Base-by-base conservation (phyloP, 2,888 invertebrate species). In the Coleophora deauratella region DNA sequence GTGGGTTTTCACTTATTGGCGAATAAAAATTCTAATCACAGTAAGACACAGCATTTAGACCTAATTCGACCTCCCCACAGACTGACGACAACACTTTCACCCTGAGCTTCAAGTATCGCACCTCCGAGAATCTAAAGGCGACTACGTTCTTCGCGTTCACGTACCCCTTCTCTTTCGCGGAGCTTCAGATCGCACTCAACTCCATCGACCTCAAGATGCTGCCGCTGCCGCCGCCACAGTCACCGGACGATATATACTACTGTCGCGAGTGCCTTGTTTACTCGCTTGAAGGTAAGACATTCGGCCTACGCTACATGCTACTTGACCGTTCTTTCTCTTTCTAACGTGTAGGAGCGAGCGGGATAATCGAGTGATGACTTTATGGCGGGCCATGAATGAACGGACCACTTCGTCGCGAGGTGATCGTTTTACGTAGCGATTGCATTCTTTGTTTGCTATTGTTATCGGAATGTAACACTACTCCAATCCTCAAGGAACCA, bases 101-200 rank as follows among this genome's bases (percentile, higher is more conserved):
- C 1, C 76, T 94, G 52, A 91, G 91, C 49, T 94, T 94, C 75
- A 89, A 89, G 63, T 92, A 90, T 68, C 87, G 88, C 15, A 90
- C 91, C 12, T 88, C 89, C 42, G 94, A 92, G 56, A 94, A 90
- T 79, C 56, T 85, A 2, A 89, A 91, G 47, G 90, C 92, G 13
- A 89, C 91, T 3, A 91, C 91, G 7, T 96, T 94, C 76, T 94
- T 96, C 79, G 96, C 96, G 0, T 97, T 97, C 75, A 96, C 96
- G 6, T 97, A 93, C 74, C 97, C 97, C 1, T 96, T 91, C 78
- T 92, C 95, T 0, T 96, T 95, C 66, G 88, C 89, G 0, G 96
- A 97, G 58, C 86, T 94, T 39, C 93, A 94, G 72, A 90, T 90
- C 48, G 88, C 91, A 57, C 79, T 96, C 21, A 88, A 87, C 50